Evolutionary conservation across 2,888 invertebrate genomes (phyloP), one percentile per base, ranked within the genome.

Genomic region (Polylopha cassiicola): DNA sequence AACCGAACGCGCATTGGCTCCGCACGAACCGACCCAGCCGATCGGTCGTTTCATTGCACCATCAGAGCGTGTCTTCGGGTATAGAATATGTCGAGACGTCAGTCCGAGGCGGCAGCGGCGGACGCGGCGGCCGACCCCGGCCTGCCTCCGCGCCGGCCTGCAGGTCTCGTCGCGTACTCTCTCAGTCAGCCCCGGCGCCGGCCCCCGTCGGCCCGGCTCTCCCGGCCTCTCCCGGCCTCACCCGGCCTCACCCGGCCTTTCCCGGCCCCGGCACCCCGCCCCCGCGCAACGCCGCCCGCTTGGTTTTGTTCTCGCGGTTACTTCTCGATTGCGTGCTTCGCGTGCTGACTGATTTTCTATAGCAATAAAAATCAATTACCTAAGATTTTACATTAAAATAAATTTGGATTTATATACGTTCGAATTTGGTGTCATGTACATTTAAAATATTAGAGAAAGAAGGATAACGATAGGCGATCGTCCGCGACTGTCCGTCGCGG

Each of bases 291-390:
- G 73, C 78, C 77, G 75, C 82, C 79, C 81, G 84, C 82, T 84
- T 84, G 76, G 71, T 84, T 84, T 79, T 73, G 73, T 82, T 84
- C 82, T 79, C 79, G 84, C 84, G 82, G 84, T 82, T 86, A 85
- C 84, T 86, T 86, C 86, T 86, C 84, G 82, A 86, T 86, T 86
- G 85, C 86, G 86, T 86, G 86, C 86, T 86, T 86, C 82, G 86
- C 86, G 86, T 86, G 86, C 86, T 86, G 86, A 86, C 86, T 87
- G 86, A 87, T 87, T 87, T 87, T 87, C 86, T 86, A 87, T 86
- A 87, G 86, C 86, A 87, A 87, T 87, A 86, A 86, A 84, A 86
- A 82, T 86, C 85, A 87, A 86, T 86, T 87, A 87, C 85, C 85
- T 86, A 86, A 86, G 85, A 81, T 86, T 85, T 86, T 86, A 86